Evolutionary conservation across 2,797 vertebrate species (phyloP), one percentile per base, ranked within the genome.

Genomic region (Melanotaenia maccullochi): DNA sequence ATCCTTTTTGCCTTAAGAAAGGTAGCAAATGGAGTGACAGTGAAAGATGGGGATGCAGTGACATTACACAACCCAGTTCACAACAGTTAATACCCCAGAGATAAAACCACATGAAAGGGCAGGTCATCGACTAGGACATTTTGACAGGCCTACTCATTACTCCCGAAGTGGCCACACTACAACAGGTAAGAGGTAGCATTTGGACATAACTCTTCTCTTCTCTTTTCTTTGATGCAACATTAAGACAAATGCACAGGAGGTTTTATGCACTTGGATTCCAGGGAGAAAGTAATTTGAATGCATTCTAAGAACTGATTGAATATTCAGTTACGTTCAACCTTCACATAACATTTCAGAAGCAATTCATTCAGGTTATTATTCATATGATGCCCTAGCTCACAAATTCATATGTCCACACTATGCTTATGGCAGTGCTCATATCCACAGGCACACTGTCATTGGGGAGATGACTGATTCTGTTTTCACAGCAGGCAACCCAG

Each of bases 391-490:
- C 38, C 24, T 5, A 36, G 49, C 20, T 64, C 60, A 44, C 16
- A 65, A 28, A 6, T 65, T 66, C 42, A 62, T 60, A 18, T 1
- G 24, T 67, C 47, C 8, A 47, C 25, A 28, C 59, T 54, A 30
- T 75, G 68, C 64, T 78, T 70, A 81, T 64, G 38, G 55, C 42
- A 22, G 51, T 4, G 28, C 73, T 76, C 62, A 65, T 38, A 2
- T 73, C 68, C 64, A 68, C 38, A 2, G 52, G 65, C 75, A 11
- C 60, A 58, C 74, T 49, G 74, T 77, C 78, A 63, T 68, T 0
- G 3, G 67, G 67, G 76, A 80, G 65, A 69, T 76, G 64, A 76
- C 49, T 78, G 66, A 69, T 30, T 78, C 66, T 73, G 79, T 56
- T 78, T 40, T 65, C 68, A 59, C 76, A 72, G 65, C 67, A 44